These are phyloP conservation scores for Heliconius ethilla DNA, from an alignment of 2,888 invertebrate genomes.

Conservation along the genomic window DNA sequence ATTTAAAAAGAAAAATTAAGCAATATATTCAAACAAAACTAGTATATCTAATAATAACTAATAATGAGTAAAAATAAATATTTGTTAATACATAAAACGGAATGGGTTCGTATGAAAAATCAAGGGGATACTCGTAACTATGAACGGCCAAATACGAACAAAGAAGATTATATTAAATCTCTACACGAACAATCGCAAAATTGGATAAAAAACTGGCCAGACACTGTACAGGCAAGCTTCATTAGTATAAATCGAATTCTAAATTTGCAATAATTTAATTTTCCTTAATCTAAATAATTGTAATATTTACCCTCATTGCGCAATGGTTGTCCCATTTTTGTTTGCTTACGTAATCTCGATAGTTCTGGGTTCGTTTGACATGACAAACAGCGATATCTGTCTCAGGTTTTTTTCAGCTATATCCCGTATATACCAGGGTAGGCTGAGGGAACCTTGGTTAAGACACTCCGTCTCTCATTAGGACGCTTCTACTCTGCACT, in stretches of 20 bases:
- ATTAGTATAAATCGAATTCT: background rate
- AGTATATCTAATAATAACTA: background rate
- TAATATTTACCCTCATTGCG: background rate
- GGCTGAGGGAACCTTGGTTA: too few relatives aligned
- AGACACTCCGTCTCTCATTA: too few relatives aligned
- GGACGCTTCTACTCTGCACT: too few relatives aligned
- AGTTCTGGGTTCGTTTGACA: background rate
- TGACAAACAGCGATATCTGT: background rate
- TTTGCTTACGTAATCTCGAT: background rate
- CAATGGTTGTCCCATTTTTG: background rate
- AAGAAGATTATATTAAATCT: conserved; percentile 52
- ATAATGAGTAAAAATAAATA: conserved; percentile 21
- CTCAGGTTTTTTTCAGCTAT: too few relatives aligned
- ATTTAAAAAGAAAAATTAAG: background rate
- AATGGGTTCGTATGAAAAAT: conserved; percentile 60
- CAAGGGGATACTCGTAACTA: conserved; percentile 30
- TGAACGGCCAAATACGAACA: conserved; percentile 22
- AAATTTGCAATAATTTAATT: background rate
- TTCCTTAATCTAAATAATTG: background rate
- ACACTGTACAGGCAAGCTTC: conserved; percentile 54
- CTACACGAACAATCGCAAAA: conserved; percentile 58
- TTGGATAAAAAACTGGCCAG: conserved; percentile 63
- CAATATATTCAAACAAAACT: background rate
- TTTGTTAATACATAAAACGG: conserved; percentile 54
- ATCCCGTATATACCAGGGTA: too few relatives aligned